Base-by-base conservation (phyloP, 1,140 invertebrate species). In the Achroia grisella region DNA sequence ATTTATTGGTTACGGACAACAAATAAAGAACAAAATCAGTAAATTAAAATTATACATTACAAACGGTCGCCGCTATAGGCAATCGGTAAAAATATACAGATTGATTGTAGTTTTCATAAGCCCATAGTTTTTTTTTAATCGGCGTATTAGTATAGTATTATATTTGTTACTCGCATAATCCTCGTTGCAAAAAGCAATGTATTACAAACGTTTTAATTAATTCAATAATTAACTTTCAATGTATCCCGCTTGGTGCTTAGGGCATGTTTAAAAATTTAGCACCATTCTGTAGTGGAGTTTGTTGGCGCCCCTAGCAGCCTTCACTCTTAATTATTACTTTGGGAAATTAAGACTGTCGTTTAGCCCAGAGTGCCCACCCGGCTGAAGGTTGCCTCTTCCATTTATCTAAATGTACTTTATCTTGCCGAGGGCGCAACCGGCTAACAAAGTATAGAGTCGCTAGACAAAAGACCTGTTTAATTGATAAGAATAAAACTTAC, bases 321-420 rank as follows among this genome's bases (percentile, higher is more conserved):
- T 87, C 85, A 84, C 82, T 86, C 84, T 86, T 87, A 87, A 87
- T 87, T 86, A 87, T 85, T 87, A 87, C 86, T 86, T 87, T 86
- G 84, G 75, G 72, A 85, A 87, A 87, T 87, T 87, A 87, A 87
- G 86, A 84, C 71, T 84, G 81, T 84, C 82, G 82, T 79, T 82
- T 81, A 85, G 67, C 50, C 65, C 52, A 46, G 68, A 84, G 78
- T 74, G 70, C 76, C 72, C 67, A 56, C 44, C 49, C 69, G 63
- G 61, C 56, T 67, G 65, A 66, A 79, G 72, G 76, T 71, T 74
- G 62, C 56, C 63, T 62, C 57, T 69, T 71, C 70, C 81, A 81
- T 82, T 82, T 81, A 78, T 81, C 75, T 77, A 79, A 81, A 82
- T 79, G 76, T 79, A 74, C 71, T 80, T 82, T 81, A 80, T 85